Base-by-base conservation (phyloP, 2,888 invertebrate genomes). In the Pecten maximus region DNA sequence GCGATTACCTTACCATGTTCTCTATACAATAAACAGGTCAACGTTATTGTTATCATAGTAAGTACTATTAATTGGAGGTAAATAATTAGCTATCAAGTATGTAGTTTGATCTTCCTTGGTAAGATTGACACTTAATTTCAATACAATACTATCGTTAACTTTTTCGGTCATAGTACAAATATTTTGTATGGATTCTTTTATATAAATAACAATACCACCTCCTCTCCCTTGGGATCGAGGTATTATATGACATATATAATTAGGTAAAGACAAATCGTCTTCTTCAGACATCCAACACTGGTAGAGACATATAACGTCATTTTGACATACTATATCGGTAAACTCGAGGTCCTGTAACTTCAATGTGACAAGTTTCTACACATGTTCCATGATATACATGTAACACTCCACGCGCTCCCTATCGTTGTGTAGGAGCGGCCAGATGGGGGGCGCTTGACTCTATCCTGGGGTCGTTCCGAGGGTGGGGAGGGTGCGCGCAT, bases 11-110 rank as follows among this genome's bases (percentile, higher is more conserved):
- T 87, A 87, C 39, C 87, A 35, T 12, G 87, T 87, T 19, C 4
- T n/a, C 12, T 87, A 87, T 87, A 40, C 87, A 16, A n/a, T 40
- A 40, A 35, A 87, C 16, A 23, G 4, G 40, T 87, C 19, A 87
- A 16, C 12, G 40, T 40, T 28, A 35, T 87, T 87, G 87, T 44
- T 44, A 44, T 87, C 87, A 87, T 87, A 87, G 35, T 87, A 87
- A 19, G 87, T 40, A 87, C 87, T 87, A 87, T 35, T 87, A 40
- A 87, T 40, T 40, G 87, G 39, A 87, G 87, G 87, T 40, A 87
- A 87, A 12, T 87, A 87, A 35, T 87, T 87, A 40, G 15, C 87
- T 40, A 87, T 28, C 12, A 87, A 2, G 87, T 87, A 87, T 19
- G 35, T 87, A 87, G 35, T 87, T 40, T 16, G 2, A 40, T 28